phyloP scores from a whole-genome alignment of 2,113 vertebrate genomes.

The Gambusia holbrooki region DNA sequence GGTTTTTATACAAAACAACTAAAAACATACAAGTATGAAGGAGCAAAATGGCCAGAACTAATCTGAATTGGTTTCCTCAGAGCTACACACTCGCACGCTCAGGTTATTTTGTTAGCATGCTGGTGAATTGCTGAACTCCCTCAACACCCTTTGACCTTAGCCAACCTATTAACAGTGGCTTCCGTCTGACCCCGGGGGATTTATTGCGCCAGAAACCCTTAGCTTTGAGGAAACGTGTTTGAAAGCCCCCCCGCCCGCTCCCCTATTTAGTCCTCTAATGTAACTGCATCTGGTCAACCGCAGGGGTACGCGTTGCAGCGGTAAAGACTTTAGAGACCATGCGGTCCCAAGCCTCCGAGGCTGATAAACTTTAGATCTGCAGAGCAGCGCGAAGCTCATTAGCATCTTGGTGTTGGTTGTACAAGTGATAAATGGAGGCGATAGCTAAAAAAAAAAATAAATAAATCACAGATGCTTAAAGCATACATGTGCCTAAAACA shows the following conservation, averaged over 20 bases:
- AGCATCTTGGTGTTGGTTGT: conserved; percentile 20
- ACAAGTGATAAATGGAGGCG: background rate
- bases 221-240: background rate
- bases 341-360: conserved; percentile 12
- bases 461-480: conserved; percentile 40
- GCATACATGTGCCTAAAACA: conserved; percentile 19
- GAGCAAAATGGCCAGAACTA: too few relatives aligned
- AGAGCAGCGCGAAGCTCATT: conserved; percentile 15
- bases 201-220: background rate
- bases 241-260: too few relatives aligned
- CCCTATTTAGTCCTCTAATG: background rate
- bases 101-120: background rate
- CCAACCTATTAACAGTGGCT: background rate
- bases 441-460: background rate
- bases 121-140: background rate
- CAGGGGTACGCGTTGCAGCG: background rate
- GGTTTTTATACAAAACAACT: background rate
- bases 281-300: background rate
- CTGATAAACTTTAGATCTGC: conserved; percentile 38
- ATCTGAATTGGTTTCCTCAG: background rate
- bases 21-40: background rate
- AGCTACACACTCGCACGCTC: background rate
- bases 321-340: background rate
- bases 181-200: background rate
- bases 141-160: background rate